Base-by-base conservation (phyloP, 2,113 vertebrate genomes). In the Phycodurus eques region DNA sequence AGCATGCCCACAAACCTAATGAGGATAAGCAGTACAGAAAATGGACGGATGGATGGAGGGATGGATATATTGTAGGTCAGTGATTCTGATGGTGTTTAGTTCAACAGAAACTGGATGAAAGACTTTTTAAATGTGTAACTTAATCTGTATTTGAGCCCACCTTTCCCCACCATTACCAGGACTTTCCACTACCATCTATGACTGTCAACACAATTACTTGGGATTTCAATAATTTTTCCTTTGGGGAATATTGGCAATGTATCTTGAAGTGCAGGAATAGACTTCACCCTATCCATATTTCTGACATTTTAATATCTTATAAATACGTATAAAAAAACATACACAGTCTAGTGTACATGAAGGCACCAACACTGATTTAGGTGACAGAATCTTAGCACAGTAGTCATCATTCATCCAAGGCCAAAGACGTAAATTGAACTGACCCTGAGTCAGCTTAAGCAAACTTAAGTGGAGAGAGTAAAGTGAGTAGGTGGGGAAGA, bases 371-470 rank as follows among this genome's bases (percentile, higher is more conserved):
- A 72, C 61, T 35, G 11, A 70, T 63, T 76, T 44, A 13, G 76
- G 85, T 77, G 78, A 84, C 47, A 1, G 27, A 39, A 68, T 81
- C 83, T 77, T 57, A 70, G 74, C 67, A 64, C 39, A 80, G 80
- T 80, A 65, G 80, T 71, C 83, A 60, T 76, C 72, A 43, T 8
- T 70, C 77, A 73, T 80, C 65, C 6, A 17, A 35, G 77, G 83
- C 79, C 75, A 79, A 68, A 73, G 73, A 78, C 78, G 74, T 85
- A 87, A 87, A 90, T 88, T 87, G 83, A 82, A 85, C 73, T 84
- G 83, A 88, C 87, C 85, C 86, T 71, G 75, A 83, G 78, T 85
- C 81, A 70, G 79, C 73, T 78, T 84, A 73, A 80, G 77, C 70
- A 85, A 85, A 84, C 81, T 65, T 49, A 56, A 67, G 64, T 83